Evolutionary conservation across 2,797 vertebrate species (phyloP).

Genomic region (Paedocypris micromegethes): DNA sequence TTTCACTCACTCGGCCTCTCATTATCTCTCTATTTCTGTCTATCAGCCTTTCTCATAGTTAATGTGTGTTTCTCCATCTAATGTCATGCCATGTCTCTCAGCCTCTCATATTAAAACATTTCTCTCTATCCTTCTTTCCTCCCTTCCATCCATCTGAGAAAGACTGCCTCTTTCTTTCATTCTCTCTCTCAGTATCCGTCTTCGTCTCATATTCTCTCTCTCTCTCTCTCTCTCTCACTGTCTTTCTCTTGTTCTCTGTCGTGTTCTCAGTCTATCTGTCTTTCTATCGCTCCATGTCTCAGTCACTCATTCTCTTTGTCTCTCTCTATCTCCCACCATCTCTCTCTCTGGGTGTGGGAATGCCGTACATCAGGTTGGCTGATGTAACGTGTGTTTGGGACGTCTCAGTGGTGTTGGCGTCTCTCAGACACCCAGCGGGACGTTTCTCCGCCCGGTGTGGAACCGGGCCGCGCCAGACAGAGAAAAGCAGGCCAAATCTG

Average conservation of each 20-base stretch:
- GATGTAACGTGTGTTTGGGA: background rate
- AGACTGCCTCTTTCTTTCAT: too few relatives aligned
- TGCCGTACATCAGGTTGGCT: conserved; percentile 22
- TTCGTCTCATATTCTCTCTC: too few relatives aligned
- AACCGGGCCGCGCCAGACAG: conserved; percentile 37
- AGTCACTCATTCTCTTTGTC: background rate
- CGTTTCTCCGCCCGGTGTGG: background rate
- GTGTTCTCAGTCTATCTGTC: too few relatives aligned
- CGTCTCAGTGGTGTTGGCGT: background rate
- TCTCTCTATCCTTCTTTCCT: too few relatives aligned
- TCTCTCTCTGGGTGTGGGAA: conserved; percentile 28
- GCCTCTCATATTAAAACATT: too few relatives aligned
- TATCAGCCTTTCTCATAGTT: too few relatives aligned
- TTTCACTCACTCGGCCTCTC: too few relatives aligned
- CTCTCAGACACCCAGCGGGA: background rate
- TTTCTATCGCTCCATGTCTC: background rate
- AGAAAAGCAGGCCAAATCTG: conserved; percentile 38
- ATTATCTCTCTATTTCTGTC: too few relatives aligned
- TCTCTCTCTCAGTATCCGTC: too few relatives aligned
- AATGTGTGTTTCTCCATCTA: too few relatives aligned
- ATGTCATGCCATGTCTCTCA: too few relatives aligned
- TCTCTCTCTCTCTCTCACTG: background rate
- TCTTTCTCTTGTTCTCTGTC: conserved; percentile 30
- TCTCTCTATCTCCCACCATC: background rate
- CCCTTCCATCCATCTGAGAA: too few relatives aligned